Percentiles rank a stretch among this genome's conserved stretches.
Conservation (phyloP, 1,140 invertebrate genomes). For the Bicyclus anynana region DNA sequence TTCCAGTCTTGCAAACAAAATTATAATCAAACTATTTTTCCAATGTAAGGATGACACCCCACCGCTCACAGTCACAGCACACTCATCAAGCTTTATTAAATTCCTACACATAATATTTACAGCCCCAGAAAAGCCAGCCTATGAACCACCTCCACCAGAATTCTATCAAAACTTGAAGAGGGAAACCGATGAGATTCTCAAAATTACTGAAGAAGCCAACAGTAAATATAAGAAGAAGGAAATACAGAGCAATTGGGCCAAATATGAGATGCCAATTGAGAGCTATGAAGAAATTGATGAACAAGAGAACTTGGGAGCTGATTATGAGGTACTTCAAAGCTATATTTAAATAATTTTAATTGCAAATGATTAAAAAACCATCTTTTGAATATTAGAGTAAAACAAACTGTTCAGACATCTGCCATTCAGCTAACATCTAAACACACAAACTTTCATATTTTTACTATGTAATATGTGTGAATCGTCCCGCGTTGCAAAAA, state of each 20-base stretch:
- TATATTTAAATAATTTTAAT: too few relatives aligned
- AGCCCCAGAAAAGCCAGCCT: slow-evolving; percentile 44
- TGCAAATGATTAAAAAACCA: too few relatives aligned
- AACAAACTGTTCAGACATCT: too few relatives aligned
- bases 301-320: slow-evolving; percentile 63
- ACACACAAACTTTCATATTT: too few relatives aligned
- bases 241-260: slow-evolving; percentile 71
- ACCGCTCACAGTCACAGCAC: not conserved
- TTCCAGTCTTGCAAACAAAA: too few relatives aligned
- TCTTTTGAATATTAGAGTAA: too few relatives aligned
- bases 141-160: slow-evolving; percentile 59
- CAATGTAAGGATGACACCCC: too few relatives aligned
- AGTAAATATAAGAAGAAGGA: slow-evolving; percentile 72
- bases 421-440: too few relatives aligned
- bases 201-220: slow-evolving; percentile 66
- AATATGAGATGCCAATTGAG: slow-evolving; percentile 70
- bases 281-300: slow-evolving; percentile 70
- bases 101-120: slow-evolving; percentile 22
- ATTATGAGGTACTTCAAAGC: slow-evolving; percentile 73
- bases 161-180: slow-evolving; percentile 65
- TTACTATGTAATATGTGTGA: too few relatives aligned
- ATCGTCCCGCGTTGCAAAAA: too few relatives aligned
- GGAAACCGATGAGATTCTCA: slow-evolving; percentile 69
- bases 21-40: too few relatives aligned
- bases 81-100: not conserved